Conservation (phyloP, 2,888 invertebrate genomes). For the Slavum lentiscoides region DNA sequence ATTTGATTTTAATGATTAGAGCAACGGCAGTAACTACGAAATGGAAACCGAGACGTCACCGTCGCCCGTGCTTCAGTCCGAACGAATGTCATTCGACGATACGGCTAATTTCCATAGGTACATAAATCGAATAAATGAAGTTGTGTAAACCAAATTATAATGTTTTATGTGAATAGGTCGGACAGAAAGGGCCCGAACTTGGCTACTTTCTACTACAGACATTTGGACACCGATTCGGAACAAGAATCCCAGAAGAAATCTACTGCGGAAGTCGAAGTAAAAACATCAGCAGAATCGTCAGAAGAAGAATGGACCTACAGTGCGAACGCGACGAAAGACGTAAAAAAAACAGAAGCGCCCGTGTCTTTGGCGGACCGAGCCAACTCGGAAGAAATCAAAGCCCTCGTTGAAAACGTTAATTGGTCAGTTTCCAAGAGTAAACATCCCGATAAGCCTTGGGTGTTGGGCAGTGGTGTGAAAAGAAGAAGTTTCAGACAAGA, state of each 20-base stretch:
- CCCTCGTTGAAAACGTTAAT: constrained; percentile 42
- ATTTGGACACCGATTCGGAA: constrained; percentile 85
- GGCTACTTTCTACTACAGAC: constrained; percentile 83
- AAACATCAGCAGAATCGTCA: constrained; percentile 55
- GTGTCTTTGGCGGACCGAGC: constrained; percentile 36
- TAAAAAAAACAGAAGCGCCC: constrained; percentile 61
- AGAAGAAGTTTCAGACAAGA: constrained; percentile 28
- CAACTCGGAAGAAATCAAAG: constrained; percentile 43
- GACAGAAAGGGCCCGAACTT: constrained; percentile 75
- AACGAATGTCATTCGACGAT: constrained; percentile 44
- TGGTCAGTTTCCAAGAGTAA: constrained; percentile 35
- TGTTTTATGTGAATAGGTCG: constrained; percentile 65
- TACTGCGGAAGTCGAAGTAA: constrained; percentile 29
- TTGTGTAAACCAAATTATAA: background rate
- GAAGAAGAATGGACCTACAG: constrained; percentile 55
- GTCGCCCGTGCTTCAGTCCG: constrained; percentile 30
- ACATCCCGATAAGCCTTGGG: constrained; percentile 24
- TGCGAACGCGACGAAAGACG: constrained; percentile 29
- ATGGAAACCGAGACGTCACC: constrained; percentile 39
- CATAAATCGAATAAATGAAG: background rate
- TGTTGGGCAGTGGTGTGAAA: constrained; percentile 6
- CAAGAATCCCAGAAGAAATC: constrained; percentile 61
- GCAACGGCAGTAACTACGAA: background rate
- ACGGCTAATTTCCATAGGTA: constrained; percentile 52
- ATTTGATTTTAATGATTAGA: constrained; percentile 18